Evolutionary conservation across 2,113 vertebrate species (phyloP).

Genomic region (Elgaria multicarinata): DNA sequence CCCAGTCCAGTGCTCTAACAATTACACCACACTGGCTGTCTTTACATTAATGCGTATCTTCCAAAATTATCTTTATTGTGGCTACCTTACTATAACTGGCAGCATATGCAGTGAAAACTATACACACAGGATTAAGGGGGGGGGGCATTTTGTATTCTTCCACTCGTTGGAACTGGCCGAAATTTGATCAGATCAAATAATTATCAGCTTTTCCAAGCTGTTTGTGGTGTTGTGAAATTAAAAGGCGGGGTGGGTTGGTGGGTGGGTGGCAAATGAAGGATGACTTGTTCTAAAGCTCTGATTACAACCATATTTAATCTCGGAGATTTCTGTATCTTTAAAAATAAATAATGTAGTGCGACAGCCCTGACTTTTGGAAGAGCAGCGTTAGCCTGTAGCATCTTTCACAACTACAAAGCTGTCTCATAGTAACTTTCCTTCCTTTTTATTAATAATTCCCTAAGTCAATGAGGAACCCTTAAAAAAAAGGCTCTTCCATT

Average conservation of each 20-base stretch:
- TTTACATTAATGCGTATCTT: not conserved
- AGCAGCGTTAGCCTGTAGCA: constrained; percentile 45
- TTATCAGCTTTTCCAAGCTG: not conserved
- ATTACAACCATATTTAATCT: constrained; percentile 36
- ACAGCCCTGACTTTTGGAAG: constrained; percentile 26
- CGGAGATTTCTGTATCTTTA: constrained; percentile 65
- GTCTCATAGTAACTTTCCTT: constrained; percentile 55
- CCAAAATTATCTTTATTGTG: not conserved
- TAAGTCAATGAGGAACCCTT: constrained; percentile 52
- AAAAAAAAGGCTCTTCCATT: constrained; percentile 42
- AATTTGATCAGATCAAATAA: too few species aligned
- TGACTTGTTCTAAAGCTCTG: constrained; percentile 63
- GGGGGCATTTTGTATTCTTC: too few species aligned
- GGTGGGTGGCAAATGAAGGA: too few species aligned
- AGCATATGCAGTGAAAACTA: too few species aligned
- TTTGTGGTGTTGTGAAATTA: not conserved
- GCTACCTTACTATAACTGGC: too few species aligned
- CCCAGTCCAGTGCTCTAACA: too few species aligned
- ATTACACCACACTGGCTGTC: too few species aligned
- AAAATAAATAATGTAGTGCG: constrained; percentile 66
- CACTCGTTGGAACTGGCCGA: too few species aligned
- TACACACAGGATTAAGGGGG: too few species aligned
- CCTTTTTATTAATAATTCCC: constrained; percentile 61
- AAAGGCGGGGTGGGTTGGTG: too few species aligned
- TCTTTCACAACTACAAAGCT: constrained; percentile 42